Evolutionary conservation across 2,113 vertebrate genomes (phyloP).

Genomic region (Anser brachyrhynchus): DNA sequence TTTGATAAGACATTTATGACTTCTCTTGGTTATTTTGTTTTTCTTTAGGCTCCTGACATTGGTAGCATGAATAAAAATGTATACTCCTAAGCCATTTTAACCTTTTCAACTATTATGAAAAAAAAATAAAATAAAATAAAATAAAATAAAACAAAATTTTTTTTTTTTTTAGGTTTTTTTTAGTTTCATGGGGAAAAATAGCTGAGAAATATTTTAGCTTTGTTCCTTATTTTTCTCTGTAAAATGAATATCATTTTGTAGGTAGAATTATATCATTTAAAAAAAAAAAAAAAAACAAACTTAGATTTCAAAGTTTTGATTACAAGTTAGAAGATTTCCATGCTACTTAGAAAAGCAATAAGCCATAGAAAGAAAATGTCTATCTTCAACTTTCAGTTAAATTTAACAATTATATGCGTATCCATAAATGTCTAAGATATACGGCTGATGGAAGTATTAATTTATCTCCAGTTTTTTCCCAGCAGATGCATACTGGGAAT

Average conservation of each 20-base stretch:
- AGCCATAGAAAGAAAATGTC: not conserved
- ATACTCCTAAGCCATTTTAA: not conserved
- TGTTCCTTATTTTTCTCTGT: not conserved
- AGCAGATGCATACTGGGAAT: not conserved
- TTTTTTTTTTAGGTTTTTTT: too few species aligned
- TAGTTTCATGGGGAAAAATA: not conserved
- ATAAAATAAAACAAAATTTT: not conserved
- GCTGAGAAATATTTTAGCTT: not conserved
- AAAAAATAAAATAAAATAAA: not conserved
- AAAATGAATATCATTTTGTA: not conserved
- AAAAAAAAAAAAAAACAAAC: not conserved
- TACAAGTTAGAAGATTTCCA: not conserved
- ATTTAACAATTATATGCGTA: not conserved
- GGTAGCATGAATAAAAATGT: not conserved
- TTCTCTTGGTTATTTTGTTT: not conserved
- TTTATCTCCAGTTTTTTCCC: not conserved
- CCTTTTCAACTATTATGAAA: not conserved
- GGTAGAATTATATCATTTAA: not conserved
- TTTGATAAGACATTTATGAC: not conserved
- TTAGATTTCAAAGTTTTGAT: not conserved
- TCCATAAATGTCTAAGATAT: not conserved
- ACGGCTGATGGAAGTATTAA: not conserved
- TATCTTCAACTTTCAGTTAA: not conserved
- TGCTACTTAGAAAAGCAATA: not conserved
- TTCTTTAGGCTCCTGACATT: not conserved